These are phyloP conservation scores for Episyrphus balteatus DNA, from an alignment of 1,140 invertebrate species.

Conservation along the genomic window DNA sequence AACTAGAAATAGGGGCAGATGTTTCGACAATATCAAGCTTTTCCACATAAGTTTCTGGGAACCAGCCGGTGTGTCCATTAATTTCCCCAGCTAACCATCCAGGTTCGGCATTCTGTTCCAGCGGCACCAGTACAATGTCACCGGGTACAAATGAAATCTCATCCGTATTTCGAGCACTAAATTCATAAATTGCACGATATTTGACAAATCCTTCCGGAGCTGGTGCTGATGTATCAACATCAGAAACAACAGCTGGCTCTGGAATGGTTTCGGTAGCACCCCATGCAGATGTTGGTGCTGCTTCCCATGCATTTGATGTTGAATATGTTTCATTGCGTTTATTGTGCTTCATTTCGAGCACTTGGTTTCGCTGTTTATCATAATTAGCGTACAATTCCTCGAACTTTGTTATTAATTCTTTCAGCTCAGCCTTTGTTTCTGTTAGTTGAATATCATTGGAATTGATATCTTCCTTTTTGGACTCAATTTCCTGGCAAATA, in stretches of 20 bases:
- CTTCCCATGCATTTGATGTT: conserved; percentile 35
- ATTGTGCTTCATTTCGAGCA: conserved; percentile 44
- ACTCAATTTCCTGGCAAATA: conserved; percentile 53
- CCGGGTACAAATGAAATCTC: conserved; percentile 91
- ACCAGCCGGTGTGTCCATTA: conserved; percentile 82
- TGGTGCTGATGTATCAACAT: conserved; percentile 28
- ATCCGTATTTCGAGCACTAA: conserved; percentile 82
- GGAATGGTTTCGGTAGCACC: conserved; percentile 31
- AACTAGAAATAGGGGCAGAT: conserved; percentile 4
- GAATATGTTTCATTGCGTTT: conserved; percentile 30
- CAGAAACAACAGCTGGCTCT: conserved; percentile 13
- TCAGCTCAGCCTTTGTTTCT: conserved; percentile 49
- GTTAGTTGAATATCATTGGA: conserved; percentile 67
- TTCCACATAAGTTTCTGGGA: conserved; percentile 94
- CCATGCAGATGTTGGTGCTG: conserved; percentile 36
- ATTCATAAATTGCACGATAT: conserved; percentile 89
- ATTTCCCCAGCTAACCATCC: conserved; percentile 95
- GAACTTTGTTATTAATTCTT: conserved; percentile 42
- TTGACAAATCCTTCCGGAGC: conserved; percentile 45
- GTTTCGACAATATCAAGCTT: conserved; percentile 41
- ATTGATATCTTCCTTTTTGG: conserved; percentile 70
- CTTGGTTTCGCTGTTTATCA: conserved; percentile 44
- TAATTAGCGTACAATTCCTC: conserved; percentile 48
- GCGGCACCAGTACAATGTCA: conserved; percentile 81
- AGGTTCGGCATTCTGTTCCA: conserved; percentile 80